Evolutionary conservation across 1,140 invertebrate species (phyloP).

Genomic region (Acyrthosiphon pisum): DNA sequence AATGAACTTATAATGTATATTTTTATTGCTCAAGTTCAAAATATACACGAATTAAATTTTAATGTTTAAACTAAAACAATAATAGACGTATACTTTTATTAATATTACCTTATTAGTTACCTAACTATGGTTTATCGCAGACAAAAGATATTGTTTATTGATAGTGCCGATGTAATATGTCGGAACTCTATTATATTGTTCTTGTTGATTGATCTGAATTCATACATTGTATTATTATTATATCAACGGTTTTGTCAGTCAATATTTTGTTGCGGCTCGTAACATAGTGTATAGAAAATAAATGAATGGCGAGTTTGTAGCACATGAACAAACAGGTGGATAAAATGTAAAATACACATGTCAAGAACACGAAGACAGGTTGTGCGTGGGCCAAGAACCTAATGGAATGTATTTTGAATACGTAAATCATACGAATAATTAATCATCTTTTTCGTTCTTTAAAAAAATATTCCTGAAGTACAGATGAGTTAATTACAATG

Average conservation of each 20-base stretch:
- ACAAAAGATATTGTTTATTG: neutral
- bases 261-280: neutral
- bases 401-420: slow-evolving; percentile 14
- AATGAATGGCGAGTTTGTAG: neutral
- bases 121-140: neutral
- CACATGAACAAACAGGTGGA: neutral
- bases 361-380: slow-evolving; percentile 23
- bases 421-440: slow-evolving; percentile 1
- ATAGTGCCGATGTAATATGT: neutral
- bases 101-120: neutral
- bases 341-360: slow-evolving; percentile 21
- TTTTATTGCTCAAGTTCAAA: neutral
- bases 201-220: neutral
- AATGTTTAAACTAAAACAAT: neutral
- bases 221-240: neutral
- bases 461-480: neutral
- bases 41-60: neutral
- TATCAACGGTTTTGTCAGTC: neutral
- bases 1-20: neutral
- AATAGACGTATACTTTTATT: neutral
- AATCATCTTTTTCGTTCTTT: slow-evolving; percentile 20
- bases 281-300: neutral
- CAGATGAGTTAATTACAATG: slow-evolving; percentile 16
- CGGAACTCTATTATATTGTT: neutral
- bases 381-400: slow-evolving; percentile 19